Conservation (phyloP, 2,113 vertebrate genomes). For the Petromus typicus region DNA sequence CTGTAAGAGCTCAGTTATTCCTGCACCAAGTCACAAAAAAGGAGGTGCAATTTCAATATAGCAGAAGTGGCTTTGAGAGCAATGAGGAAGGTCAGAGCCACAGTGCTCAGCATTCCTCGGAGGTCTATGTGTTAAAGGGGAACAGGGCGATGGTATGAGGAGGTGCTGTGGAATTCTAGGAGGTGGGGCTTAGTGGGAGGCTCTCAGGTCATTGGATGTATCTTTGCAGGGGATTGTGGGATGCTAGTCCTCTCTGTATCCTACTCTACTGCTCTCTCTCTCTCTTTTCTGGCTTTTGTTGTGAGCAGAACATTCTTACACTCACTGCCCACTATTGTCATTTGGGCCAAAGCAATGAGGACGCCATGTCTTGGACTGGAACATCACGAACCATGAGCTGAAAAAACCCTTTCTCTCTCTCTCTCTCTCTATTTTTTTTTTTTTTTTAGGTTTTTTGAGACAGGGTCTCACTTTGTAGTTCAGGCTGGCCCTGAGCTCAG, state of each 20-base stretch:
- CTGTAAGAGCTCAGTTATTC: neutral
- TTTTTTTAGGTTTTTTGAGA: too few relatives aligned
- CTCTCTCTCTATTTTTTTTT: too few relatives aligned
- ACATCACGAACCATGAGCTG: neutral
- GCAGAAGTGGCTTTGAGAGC: neutral
- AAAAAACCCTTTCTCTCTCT: too few relatives aligned
- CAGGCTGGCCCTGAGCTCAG: too few relatives aligned
- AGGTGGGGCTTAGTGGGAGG: neutral
- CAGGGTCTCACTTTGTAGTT: too few relatives aligned
- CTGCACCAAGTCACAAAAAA: neutral
- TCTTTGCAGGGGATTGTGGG: neutral
- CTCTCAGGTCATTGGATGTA: neutral
- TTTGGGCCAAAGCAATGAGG: neutral
- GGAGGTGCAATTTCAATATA: accelerated
- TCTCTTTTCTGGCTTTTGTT: neutral
- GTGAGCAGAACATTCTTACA: neutral
- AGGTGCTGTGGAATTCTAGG: neutral
- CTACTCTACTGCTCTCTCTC: neutral
- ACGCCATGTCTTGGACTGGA: neutral
- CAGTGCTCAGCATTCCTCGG: too few relatives aligned
- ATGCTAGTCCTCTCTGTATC: neutral
- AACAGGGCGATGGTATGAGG: neutral
- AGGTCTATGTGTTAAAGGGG: neutral
- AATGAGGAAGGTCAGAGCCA: neutral
- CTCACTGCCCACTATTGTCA: neutral